phyloP scores from a whole-genome alignment of 2,113 vertebrate genomes.

The Tetraodon nigroviridis region DNA sequence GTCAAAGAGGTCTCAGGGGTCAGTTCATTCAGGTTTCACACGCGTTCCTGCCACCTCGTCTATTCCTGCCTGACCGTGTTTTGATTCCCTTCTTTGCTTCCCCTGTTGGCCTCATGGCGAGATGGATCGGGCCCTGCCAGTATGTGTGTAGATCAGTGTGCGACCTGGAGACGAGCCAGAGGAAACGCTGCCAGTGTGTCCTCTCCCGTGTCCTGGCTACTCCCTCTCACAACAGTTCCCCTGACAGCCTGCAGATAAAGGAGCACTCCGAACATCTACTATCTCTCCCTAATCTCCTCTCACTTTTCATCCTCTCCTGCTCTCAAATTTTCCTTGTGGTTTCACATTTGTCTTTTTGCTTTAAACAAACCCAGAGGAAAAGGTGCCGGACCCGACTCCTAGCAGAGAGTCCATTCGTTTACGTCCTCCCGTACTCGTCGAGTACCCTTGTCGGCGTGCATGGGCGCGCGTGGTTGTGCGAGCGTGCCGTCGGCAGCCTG shows the following conservation, averaged over 20 bases:
- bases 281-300: conserved; percentile 13
- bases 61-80: conserved; percentile 8
- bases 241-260: conserved; percentile 25
- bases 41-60: background rate
- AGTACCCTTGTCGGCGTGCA: conserved; percentile 2
- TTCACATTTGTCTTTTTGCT: conserved; percentile 1
- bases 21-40: too few species aligned
- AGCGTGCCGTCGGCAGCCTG: conserved; percentile 18
- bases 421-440: conserved; percentile 24
- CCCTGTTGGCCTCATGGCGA: conserved; percentile 9
- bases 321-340: conserved; percentile 3
- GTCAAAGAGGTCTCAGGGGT: too few species aligned
- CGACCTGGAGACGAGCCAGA: conserved; percentile 40
- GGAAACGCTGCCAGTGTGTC: conserved; percentile 33
- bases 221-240: conserved; percentile 21
- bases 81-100: conserved; percentile 7
- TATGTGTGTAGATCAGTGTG: conserved; percentile 40
- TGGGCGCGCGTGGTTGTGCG: conserved; percentile 2
- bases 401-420: conserved; percentile 36
- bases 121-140: background rate
- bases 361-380: conserved; percentile 14
- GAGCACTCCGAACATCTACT: conserved; percentile 1
- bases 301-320: conserved; percentile 6
- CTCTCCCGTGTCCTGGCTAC: conserved; percentile 25
- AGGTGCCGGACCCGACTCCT: conserved; percentile 5